phyloP scores from a whole-genome alignment of 2,888 invertebrate genomes.

The Chrysotoxum bicinctum region DNA sequence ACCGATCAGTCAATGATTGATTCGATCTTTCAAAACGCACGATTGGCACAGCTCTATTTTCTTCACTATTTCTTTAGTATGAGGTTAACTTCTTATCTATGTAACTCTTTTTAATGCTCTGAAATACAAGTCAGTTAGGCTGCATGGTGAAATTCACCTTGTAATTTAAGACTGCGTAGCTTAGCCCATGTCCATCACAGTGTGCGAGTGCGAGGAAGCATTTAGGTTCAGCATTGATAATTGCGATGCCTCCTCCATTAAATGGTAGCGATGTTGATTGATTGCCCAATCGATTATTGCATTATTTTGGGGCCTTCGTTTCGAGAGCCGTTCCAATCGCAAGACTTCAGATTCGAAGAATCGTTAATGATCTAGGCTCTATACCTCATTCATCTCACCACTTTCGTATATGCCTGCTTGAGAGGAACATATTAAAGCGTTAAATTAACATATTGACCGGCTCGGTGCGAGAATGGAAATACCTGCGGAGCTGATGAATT shows the following conservation, averaged over 20 bases:
- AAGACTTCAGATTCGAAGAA: constrained; percentile 51
- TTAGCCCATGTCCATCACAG: constrained; percentile 1
- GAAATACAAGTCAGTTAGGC: not conserved
- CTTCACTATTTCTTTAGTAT: too few relatives aligned
- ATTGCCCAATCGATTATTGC: constrained; percentile 71
- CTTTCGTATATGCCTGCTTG: not conserved
- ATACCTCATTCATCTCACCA: not conserved
- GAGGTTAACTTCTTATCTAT: too few relatives aligned
- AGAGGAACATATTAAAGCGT: constrained; percentile 65
- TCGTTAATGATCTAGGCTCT: constrained; percentile 60
- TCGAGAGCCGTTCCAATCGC: constrained; percentile 14
- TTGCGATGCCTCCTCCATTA: constrained; percentile 72
- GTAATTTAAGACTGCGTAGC: constrained; percentile 38
- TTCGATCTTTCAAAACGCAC: too few relatives aligned
- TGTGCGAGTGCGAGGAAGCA: constrained; percentile 67
- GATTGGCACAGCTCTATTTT: too few relatives aligned
- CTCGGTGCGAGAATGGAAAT: constrained; percentile 42
- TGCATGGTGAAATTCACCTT: constrained; percentile 41
- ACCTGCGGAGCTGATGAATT: constrained; percentile 68
- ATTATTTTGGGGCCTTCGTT: constrained; percentile 54
- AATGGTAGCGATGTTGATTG: constrained; percentile 73
- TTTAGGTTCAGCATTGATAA: constrained; percentile 72
- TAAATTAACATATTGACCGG: constrained; percentile 72
- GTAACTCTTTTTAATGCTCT: too few relatives aligned
- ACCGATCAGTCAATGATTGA: too few relatives aligned